Evolutionary conservation across 2,797 vertebrate genomes (phyloP).

Genomic region (Malurus splendens): DNA sequence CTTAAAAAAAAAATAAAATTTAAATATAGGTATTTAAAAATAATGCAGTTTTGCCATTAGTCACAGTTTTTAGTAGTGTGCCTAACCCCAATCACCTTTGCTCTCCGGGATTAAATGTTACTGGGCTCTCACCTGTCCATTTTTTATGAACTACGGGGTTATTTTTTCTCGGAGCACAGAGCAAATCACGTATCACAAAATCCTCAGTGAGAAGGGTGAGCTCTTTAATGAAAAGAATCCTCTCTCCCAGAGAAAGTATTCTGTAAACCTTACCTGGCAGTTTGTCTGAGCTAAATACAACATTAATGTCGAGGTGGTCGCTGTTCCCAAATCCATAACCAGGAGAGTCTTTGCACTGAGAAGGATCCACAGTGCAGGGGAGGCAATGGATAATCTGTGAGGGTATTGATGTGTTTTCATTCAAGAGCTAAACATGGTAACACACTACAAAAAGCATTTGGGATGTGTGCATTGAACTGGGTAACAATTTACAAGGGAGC

Average conservation of each 20-base stretch:
- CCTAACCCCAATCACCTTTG: neutral
- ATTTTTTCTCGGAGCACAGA: neutral
- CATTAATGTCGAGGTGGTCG: neutral
- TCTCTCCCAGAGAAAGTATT: constrained; percentile 11
- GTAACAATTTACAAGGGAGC: neutral
- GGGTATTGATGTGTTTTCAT: neutral
- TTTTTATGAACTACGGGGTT: neutral
- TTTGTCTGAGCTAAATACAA: constrained; percentile 27
- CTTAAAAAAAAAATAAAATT: neutral
- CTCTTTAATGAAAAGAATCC: constrained; percentile 27
- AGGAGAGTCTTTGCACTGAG: constrained; percentile 3
- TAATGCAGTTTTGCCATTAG: neutral
- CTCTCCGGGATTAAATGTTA: neutral
- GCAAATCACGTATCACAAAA: neutral
- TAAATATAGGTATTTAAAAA: neutral
- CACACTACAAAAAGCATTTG: constrained; percentile 1
- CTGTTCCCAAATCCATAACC: neutral
- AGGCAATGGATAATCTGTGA: neutral
- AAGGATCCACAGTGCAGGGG: constrained; percentile 26
- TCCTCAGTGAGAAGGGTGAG: constrained; percentile 24
- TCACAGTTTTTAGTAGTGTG: neutral
- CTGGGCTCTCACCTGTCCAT: neutral
- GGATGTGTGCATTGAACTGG: neutral
- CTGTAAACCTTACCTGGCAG: constrained; percentile 12
- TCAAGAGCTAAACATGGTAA: constrained; percentile 10